Conservation (phyloP, 2,113 vertebrate species). For the Hypomesus transpacificus region DNA sequence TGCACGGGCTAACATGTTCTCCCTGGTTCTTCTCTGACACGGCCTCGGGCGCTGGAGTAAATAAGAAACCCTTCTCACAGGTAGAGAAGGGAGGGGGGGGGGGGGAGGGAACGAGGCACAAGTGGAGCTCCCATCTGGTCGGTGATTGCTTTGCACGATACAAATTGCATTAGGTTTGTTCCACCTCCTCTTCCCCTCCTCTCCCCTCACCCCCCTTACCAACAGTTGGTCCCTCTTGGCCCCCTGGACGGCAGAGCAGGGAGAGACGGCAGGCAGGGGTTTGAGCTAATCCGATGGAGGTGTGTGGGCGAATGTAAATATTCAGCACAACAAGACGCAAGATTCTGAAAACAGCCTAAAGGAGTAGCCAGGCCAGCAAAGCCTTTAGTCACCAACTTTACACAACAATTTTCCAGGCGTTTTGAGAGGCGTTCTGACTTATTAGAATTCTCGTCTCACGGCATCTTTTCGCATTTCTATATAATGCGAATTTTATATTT, state of each 20-base stretch:
- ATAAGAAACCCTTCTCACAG: constrained; percentile 59
- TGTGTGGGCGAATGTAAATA: constrained; percentile 57
- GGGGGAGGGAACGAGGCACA: neutral
- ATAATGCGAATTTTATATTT: constrained; percentile 4
- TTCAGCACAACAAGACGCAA: constrained; percentile 48
- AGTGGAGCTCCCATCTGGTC: constrained; percentile 49
- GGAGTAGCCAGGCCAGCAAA: constrained; percentile 14
- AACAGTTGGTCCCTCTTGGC: constrained; percentile 30
- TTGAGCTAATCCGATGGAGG: constrained; percentile 57
- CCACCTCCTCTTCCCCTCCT: constrained; percentile 4
- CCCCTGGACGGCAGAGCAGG: constrained; percentile 45
- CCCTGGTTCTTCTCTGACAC: constrained; percentile 54
- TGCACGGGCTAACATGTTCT: constrained; percentile 52
- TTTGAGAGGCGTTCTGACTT: constrained; percentile 1
- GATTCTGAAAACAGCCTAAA: constrained; percentile 45
- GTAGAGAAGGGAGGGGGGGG: constrained; percentile 42
- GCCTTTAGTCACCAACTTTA: neutral
- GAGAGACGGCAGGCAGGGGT: constrained; percentile 38
- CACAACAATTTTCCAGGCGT: neutral
- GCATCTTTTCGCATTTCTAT: neutral
- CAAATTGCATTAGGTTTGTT: constrained; percentile 55
- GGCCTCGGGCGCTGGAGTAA: constrained; percentile 60
- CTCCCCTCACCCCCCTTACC: neutral
- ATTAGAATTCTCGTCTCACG: constrained; percentile 5
- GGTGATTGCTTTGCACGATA: constrained; percentile 42